Base-by-base conservation (phyloP, 2,797 vertebrate genomes). In the Halcyon chelicuti region DNA sequence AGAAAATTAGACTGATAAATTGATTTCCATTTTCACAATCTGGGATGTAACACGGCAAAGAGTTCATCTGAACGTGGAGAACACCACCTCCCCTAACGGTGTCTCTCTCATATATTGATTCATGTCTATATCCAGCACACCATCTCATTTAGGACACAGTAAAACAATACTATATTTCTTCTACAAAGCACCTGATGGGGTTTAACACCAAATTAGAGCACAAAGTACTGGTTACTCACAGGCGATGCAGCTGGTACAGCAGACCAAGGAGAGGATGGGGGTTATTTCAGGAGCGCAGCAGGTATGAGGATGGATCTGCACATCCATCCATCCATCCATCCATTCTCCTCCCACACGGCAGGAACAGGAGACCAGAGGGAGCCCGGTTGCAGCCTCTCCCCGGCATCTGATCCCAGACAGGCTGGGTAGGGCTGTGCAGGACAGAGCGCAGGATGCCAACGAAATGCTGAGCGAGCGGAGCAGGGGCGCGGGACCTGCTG, bases 1-100 rank as follows among this genome's bases (percentile, higher is more conserved):
- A 40, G 54, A 87, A 91, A 91, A 91, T 77, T 5, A 86, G 84
- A 77, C 35, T 51, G 86, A 85, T 87, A n/a, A 92, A 93, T 85
- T 67, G 72, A 91, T 91, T 92, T 55, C 88, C 40, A 29, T 80
- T 89, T 80, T 79, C 84, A 61, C 51, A 42, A 40, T 54, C 72
- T 4, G 22, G 54, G 49, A 14, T 31, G 78, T 29, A 68, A 86
- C 26, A 23, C 4, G 2, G 63, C 77, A 47, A 79, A 88, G 88
- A 86, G 81, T 82, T 92, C 81, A 51, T 86, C 76, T 77, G 84
- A 71, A 90, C 46, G 40, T 6, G 1, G 65, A 94, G 85, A 87
- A 49, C 68, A 70, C 72, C 31, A 60, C 65, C 94, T 68, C 85
- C 78, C 46, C 58, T 85, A 28, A 44, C 33, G 29, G 86, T 61